These are phyloP conservation scores for Stichodactyla helianthus DNA, from an alignment of 64 coral and sea anemone species.

Conservation along the genomic window DNA sequence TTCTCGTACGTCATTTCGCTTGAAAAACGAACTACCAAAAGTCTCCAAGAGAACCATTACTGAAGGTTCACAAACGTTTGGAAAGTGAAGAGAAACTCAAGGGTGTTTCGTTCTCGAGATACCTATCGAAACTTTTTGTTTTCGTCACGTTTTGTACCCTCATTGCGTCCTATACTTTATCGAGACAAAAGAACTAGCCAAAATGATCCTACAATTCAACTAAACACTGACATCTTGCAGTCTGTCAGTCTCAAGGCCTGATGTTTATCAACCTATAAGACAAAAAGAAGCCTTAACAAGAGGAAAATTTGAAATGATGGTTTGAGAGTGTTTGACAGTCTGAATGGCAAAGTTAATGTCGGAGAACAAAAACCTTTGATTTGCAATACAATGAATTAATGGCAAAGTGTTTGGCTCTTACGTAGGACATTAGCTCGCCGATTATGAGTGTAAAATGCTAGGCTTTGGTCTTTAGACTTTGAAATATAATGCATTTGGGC, in stretches of 20 bases:
- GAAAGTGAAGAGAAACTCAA: neutral
- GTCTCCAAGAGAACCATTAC: neutral
- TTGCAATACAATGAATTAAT: constrained; percentile 9
- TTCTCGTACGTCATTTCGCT: neutral
- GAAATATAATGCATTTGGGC: neutral
- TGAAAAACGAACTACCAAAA: neutral
- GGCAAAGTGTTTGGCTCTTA: neutral
- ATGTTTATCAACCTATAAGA: neutral
- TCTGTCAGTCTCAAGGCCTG: neutral
- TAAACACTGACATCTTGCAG: neutral
- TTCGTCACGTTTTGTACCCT: neutral
- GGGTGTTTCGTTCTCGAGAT: neutral
- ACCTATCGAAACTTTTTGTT: neutral
- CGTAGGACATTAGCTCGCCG: neutral
- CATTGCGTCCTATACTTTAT: neutral
- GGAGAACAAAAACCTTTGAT: neutral
- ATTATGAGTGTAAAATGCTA: neutral
- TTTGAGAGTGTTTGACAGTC: neutral
- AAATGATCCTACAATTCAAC: neutral
- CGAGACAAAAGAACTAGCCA: neutral
- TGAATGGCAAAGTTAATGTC: neutral
- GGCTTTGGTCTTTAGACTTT: neutral
- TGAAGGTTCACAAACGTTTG: neutral
- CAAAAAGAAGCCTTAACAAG: neutral
- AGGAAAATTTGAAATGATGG: neutral